phyloP scores from a whole-genome alignment of 2,113 vertebrate species.

The Halcyon senegalensis region DNA sequence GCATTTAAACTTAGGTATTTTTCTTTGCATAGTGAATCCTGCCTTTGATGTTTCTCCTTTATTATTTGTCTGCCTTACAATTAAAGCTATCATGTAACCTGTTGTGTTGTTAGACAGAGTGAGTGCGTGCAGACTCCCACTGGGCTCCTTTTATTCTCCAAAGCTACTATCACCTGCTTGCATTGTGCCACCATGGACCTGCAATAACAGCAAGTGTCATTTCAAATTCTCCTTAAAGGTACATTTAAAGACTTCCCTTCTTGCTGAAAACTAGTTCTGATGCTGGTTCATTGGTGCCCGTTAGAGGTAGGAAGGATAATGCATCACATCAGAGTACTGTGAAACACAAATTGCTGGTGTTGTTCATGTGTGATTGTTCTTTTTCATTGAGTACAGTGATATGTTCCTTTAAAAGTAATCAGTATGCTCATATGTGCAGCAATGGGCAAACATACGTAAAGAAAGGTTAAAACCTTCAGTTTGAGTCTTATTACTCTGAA shows the following conservation, averaged over 20 bases:
- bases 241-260: not conserved
- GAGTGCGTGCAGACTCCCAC: accelerated
- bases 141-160: not conserved
- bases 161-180: not conserved
- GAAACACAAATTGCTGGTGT: not conserved
- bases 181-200: not conserved
- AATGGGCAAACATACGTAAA: not conserved
- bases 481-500: not conserved
- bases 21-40: not conserved
- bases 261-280: not conserved
- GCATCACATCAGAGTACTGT: not conserved
- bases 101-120: not conserved
- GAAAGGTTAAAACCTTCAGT: not conserved
- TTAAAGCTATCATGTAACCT: not conserved
- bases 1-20: not conserved
- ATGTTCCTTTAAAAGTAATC: not conserved
- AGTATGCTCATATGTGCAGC: accelerated
- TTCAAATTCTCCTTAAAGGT: not conserved
- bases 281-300: accelerated
- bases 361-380: not conserved
- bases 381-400: not conserved
- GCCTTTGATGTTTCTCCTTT: not conserved
- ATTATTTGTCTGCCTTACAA: not conserved
- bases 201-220: not conserved
- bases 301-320: not conserved